phyloP scores from a whole-genome alignment of 2,888 invertebrate genomes.

The Clanis bilineata region DNA sequence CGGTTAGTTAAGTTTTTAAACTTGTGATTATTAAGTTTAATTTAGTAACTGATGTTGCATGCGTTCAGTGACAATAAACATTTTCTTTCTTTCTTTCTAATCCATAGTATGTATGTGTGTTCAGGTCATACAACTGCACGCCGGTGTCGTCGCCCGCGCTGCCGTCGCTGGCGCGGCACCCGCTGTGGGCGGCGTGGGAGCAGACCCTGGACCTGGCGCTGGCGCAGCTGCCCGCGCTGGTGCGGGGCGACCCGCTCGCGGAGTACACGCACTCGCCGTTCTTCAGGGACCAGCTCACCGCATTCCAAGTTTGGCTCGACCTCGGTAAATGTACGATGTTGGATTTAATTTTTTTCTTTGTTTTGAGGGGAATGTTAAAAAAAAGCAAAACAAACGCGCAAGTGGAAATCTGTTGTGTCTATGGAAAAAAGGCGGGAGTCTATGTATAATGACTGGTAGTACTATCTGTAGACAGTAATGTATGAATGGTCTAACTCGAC shows the following conservation, averaged over 20 bases:
- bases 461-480: no score
- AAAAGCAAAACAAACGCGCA: no score
- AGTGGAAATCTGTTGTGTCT: no score
- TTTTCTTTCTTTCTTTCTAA: no score
- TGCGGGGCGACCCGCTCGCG: conserved; percentile 67
- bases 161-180: conserved; percentile 94
- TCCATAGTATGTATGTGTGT: neutral
- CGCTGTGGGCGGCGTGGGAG: conserved; percentile 99
- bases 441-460: no score
- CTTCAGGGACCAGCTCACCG: conserved; percentile 98
- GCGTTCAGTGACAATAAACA: no score
- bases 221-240: conserved; percentile 91
- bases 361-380: neutral
- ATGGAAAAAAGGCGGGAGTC: no score
- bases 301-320: conserved; percentile 97
- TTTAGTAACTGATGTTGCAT: no score
- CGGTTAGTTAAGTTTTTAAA: no score
- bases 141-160: conserved; percentile 96
- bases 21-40: no score
- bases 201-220: conserved; percentile 96
- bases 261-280: conserved; percentile 91
- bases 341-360: neutral
- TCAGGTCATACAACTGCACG: conserved; percentile 94
- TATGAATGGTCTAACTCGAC: no score
- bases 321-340: conserved; percentile 79